Evolutionary conservation across 2,797 vertebrate species (phyloP), one percentile per base, ranked within the genome.

Genomic region (Pseudotriccus pelzelni): DNA sequence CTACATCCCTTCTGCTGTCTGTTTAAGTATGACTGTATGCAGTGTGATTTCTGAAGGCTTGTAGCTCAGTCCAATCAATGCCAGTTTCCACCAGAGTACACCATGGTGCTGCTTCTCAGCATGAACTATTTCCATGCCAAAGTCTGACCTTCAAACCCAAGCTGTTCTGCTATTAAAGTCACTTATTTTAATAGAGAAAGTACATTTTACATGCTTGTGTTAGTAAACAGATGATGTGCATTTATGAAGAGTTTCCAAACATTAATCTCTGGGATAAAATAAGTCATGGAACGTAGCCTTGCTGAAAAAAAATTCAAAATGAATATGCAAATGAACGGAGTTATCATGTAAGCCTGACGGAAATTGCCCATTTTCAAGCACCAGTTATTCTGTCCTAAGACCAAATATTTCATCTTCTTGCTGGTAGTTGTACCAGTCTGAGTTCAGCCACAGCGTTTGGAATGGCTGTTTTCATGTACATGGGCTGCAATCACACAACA

Each of bases 71-170:
- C 75, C 92, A 77, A 89, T 80, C 84, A 68, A 76, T 85, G 90
- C 84, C 82, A 93, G 72, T 72, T 93, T 92, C 83, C 79, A 87
- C 72, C 41, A 80, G 39, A 87, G 44, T 64, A 70, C 1, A 58
- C 81, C 53, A 80, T 89, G 84, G 90, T 92, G 76, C 53, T 81
- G 62, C 75, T 87, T 92, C 87, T 89, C 84, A 89, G 84, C 0
- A 0, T 92, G 93, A 94, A 91, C 92, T 87, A 92, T 53, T 95
- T 67, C 84, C 87, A 90, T 52, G 66, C 62, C 79, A 63, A 91
- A 92, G 63, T 28, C 66, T 88, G 89, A 95, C 91, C 93, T 94
- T 92, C 87, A 95, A 94, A 93, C 58, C 75, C 92, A 96, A 95
- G 92, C 93, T 96, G 92, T 89, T 96, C 68, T 59, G 50, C 37